Evolutionary conservation across 2,113 vertebrate genomes (phyloP).

Genomic region (Ctenodactylus gundi): DNA sequence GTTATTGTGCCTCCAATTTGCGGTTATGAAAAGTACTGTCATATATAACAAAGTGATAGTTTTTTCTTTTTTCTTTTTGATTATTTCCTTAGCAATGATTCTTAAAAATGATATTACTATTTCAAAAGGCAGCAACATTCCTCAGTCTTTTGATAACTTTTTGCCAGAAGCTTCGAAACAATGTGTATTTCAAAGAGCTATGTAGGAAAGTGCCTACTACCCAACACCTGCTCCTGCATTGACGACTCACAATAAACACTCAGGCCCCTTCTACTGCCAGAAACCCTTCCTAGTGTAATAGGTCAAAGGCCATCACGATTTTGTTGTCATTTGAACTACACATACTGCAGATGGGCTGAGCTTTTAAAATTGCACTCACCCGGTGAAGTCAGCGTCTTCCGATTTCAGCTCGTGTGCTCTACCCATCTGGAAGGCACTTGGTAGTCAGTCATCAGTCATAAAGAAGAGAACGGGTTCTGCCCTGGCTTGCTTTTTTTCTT

Average conservation of each 20-base stretch:
- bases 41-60: constrained; percentile 16
- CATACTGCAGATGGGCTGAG: neutral
- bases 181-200: neutral
- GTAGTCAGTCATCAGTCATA: neutral
- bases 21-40: neutral
- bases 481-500: neutral
- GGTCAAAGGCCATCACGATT: neutral
- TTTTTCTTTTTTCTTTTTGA: neutral
- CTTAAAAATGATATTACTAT: neutral
- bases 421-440: neutral
- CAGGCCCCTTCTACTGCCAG: neutral
- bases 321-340: neutral
- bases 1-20: neutral
- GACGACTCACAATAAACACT: neutral
- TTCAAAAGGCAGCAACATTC: neutral
- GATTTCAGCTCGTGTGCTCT: neutral
- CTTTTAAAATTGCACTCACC: neutral
- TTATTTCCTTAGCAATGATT: constrained; percentile 28
- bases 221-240: neutral
- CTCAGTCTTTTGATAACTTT: neutral
- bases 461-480: neutral
- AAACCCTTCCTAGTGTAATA: neutral
- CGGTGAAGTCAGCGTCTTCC: neutral
- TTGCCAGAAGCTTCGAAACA: neutral
- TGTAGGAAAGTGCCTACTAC: neutral